Conservation (phyloP, 2,113 vertebrate species). For the Aphyosemion australe region DNA sequence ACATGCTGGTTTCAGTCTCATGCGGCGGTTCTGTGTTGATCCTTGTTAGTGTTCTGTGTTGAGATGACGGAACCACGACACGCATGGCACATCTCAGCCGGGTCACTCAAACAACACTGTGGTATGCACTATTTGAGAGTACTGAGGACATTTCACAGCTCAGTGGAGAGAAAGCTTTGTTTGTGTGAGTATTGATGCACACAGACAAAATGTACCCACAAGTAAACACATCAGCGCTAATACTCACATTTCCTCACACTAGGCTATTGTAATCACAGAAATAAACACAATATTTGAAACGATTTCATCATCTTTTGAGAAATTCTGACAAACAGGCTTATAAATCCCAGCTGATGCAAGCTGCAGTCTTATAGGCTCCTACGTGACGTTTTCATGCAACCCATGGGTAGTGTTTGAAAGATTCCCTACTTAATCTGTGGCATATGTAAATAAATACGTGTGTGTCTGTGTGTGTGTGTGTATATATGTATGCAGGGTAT, state of each 20-base stretch:
- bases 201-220: conserved; percentile 6
- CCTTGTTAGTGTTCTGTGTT: conserved; percentile 6
- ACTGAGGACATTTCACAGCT: conserved; percentile 55
- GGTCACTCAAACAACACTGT: conserved; percentile 29
- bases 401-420: conserved; percentile 8
- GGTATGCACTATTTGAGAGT: conserved; percentile 40
- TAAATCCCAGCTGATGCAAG: conserved; percentile 9
- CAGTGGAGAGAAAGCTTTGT: conserved; percentile 43
- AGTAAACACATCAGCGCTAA: conserved; percentile 8
- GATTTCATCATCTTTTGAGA: not conserved
- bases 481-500: not conserved
- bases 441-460: too few species aligned
- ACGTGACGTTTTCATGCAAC: conserved; percentile 3
- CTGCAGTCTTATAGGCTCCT: conserved; percentile 1
- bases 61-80: not conserved
- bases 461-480: too few species aligned
- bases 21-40: not conserved
- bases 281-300: not conserved
- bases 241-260: not conserved
- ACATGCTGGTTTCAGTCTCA: conserved; percentile 4
- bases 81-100: too few species aligned
- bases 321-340: not conserved
- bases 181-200: conserved; percentile 27
- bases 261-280: not conserved
- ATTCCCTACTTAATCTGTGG: conserved; percentile 16